phyloP scores from a whole-genome alignment of 2,113 vertebrate genomes.

The Paracanthobrama guichenoti region DNA sequence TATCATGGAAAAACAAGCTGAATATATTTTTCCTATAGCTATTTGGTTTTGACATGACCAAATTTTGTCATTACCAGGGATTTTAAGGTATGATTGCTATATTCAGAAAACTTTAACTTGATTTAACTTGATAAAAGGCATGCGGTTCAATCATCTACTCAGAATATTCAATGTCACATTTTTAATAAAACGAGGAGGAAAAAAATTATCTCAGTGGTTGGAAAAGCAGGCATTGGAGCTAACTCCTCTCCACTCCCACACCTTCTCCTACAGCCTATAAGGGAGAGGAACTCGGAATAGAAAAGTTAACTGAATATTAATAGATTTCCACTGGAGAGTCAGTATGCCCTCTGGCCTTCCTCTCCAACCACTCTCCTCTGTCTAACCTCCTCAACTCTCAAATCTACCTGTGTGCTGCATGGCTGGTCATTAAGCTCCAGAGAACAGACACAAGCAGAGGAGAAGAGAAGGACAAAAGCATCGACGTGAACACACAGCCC shows the following conservation, averaged over 20 bases:
- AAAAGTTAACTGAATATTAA: slow-evolving; percentile 33
- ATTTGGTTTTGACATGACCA: no score
- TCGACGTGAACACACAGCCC: background rate
- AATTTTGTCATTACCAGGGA: no score
- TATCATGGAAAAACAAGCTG: no score
- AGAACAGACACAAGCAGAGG: slow-evolving; percentile 3
- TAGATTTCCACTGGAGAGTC: slow-evolving; percentile 23
- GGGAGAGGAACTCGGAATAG: slow-evolving; percentile 11
- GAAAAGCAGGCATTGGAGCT: slow-evolving; percentile 63
- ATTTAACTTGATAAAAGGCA: background rate
- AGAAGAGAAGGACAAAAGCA: slow-evolving; percentile 35
- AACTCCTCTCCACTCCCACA: slow-evolving; percentile 55
- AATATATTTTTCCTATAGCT: no score
- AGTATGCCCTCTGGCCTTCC: slow-evolving; percentile 53
- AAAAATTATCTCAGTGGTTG: slow-evolving; percentile 65
- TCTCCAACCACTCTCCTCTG: slow-evolving; percentile 58
- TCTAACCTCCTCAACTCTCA: slow-evolving; percentile 35
- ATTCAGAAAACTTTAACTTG: no score
- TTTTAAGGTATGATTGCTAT: no score
- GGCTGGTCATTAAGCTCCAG: slow-evolving; percentile 22
- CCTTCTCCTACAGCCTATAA: slow-evolving; percentile 43
- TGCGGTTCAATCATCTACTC: slow-evolving; percentile 60
- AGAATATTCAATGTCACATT: slow-evolving; percentile 68
- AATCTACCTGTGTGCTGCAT: slow-evolving; percentile 19
- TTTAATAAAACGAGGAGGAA: slow-evolving; percentile 69